Evolutionary conservation across 2,113 vertebrate genomes (phyloP).

Genomic region (Ramphastos sulfuratus): DNA sequence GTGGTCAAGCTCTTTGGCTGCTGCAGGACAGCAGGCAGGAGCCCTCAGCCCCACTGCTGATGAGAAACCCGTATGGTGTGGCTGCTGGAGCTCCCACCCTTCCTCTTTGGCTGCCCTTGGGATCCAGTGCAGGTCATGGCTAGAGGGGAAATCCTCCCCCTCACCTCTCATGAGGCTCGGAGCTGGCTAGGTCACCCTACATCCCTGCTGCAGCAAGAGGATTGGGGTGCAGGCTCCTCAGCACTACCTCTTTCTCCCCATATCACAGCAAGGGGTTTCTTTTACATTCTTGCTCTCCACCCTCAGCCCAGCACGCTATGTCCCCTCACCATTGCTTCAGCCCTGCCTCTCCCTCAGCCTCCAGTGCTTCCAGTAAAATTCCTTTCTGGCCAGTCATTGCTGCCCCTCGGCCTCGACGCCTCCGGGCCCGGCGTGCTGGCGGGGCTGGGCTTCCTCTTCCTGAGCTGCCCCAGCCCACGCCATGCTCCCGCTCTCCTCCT

Average conservation of each 20-base stretch:
- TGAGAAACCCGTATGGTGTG: not conserved
- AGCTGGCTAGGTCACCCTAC: rapidly evolving
- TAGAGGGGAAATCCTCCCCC: conserved; percentile 9
- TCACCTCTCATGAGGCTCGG: rapidly evolving
- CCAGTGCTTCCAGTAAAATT: conserved; percentile 19
- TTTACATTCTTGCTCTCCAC: rapidly evolving
- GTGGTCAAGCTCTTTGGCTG: not conserved
- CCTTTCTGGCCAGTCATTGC: conserved; percentile 39
- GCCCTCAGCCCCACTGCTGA: not conserved
- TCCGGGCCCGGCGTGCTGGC: not conserved
- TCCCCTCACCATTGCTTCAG: not conserved
- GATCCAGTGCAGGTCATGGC: not conserved
- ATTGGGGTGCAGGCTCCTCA: not conserved
- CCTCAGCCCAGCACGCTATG: not conserved
- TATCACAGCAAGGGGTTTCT: rapidly evolving
- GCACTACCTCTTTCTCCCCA: rapidly evolving
- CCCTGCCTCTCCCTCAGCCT: conserved; percentile 1
- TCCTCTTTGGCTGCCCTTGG: not conserved
- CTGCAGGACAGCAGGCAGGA: not conserved
- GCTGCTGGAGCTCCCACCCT: conserved; percentile 38
- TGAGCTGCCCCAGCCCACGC: not conserved
- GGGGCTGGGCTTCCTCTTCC: conserved; percentile 45
- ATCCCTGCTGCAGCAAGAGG: not conserved
- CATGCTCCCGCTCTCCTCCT: rapidly evolving
- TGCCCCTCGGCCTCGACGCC: not conserved